phyloP scores from a whole-genome alignment of 2,113 vertebrate genomes.

The Copsychus sechellarum region DNA sequence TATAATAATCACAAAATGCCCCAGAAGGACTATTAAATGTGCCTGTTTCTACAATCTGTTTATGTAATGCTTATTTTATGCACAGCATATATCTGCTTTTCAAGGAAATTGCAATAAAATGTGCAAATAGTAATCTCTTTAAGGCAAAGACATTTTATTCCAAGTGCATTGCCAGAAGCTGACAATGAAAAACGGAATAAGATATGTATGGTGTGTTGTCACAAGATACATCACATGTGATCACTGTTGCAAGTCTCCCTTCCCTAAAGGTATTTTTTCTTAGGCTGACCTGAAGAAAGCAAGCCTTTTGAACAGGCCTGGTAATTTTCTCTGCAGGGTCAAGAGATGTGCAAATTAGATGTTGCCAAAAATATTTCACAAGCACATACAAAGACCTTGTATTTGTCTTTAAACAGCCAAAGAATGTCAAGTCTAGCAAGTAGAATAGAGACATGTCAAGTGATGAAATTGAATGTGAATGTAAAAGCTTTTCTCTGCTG shows the following conservation, averaged over 20 bases:
- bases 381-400: constrained; percentile 4
- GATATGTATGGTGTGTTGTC: background rate
- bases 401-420: constrained; percentile 29
- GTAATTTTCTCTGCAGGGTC: constrained; percentile 35
- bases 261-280: constrained; percentile 22
- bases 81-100: background rate
- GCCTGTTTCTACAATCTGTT: constrained; percentile 6
- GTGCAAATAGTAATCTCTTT: constrained; percentile 19
- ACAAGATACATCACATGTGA: background rate
- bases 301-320: background rate
- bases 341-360: constrained; percentile 35
- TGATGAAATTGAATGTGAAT: constrained; percentile 34
- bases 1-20: background rate
- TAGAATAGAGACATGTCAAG: constrained; percentile 7
- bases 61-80: constrained; percentile 1
- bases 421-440: constrained; percentile 29
- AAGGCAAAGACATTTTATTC: background rate
- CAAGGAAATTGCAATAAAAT: constrained; percentile 20
- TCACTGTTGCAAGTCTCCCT: background rate
- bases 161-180: background rate
- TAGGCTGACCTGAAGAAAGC: background rate
- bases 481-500: constrained; percentile 45
- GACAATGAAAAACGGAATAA: background rate
- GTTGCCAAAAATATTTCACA: constrained; percentile 43
- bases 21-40: constrained; percentile 22